Percentiles rank a stretch among this genome's conserved stretches.
Conservation (phyloP, 2,888 invertebrate genomes). For the Hyles lineata region DNA sequence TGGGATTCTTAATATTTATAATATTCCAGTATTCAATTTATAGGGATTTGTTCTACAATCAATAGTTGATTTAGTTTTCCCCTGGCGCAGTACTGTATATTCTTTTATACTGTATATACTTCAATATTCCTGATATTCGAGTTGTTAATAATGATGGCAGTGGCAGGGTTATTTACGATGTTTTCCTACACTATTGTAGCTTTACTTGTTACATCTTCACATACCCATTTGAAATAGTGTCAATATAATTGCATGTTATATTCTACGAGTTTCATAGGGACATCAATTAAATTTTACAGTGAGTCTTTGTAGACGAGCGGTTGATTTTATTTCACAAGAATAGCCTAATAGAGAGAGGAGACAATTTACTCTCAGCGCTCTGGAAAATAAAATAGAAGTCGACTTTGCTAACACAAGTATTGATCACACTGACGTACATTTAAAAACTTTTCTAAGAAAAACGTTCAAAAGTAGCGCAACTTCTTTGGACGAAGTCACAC, state of each 20-base stretch:
- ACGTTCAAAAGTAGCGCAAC: slow-evolving; percentile 48
- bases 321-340: background rate
- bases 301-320: background rate
- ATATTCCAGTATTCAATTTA: too few species aligned
- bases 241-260: background rate
- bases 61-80: too few species aligned
- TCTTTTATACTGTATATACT: too few species aligned
- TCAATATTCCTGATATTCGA: too few species aligned
- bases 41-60: too few species aligned
- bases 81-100: too few species aligned
- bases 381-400: background rate
- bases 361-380: background rate
- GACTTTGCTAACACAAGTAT: slow-evolving; percentile 30
- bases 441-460: slow-evolving; percentile 45
- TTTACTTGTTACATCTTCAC: too few species aligned
- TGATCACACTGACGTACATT: slow-evolving; percentile 40
- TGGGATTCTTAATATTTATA: too few species aligned
- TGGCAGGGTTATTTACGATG: too few species aligned
- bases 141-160: too few species aligned
- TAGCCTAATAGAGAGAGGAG: background rate
- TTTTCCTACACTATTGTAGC: too few species aligned
- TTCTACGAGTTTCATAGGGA: background rate
- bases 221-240: background rate
- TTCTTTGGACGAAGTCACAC: slow-evolving; percentile 60
- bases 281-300: slow-evolving; percentile 23